These are phyloP conservation scores for Ophthalmolycus amberensis DNA, from an alignment of 2,113 vertebrate genomes.

Conservation along the genomic window DNA sequence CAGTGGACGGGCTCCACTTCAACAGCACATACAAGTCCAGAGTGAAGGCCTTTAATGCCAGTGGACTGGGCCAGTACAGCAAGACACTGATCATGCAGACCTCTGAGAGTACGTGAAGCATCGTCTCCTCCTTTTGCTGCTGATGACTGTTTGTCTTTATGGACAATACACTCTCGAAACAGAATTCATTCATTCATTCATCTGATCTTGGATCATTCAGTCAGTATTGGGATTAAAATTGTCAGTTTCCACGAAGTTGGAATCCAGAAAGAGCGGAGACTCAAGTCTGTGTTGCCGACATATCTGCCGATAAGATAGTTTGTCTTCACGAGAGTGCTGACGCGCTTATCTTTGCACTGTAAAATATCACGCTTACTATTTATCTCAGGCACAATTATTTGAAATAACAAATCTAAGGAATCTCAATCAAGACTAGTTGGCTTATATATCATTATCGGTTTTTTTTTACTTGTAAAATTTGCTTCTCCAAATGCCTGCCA, in stretches of 20 bases:
- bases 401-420: not conserved
- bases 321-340: not conserved
- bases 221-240: not conserved
- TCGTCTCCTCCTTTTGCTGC: not conserved
- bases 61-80: constrained; percentile 97
- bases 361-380: not conserved
- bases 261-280: constrained; percentile 10
- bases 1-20: constrained; percentile 98
- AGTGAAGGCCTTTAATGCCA: constrained; percentile 96
- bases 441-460: too few relatives aligned
- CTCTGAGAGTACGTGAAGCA: constrained; percentile 91
- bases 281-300: not conserved
- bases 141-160: not conserved
- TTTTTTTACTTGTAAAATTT: too few relatives aligned
- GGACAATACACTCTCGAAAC: constrained; percentile 12
- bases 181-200: constrained; percentile 6
- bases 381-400: not conserved
- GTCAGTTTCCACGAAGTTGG: not conserved
- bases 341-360: too few relatives aligned
- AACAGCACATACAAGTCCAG: constrained; percentile 97
- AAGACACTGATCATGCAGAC: constrained; percentile 98
- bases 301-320: not conserved
- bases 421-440: not conserved
- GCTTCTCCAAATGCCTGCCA: not conserved
- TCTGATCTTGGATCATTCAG: not conserved